These are phyloP conservation scores for Macrophya alboannulata DNA, from an alignment of 2,888 invertebrate genomes.

Conservation along the genomic window DNA sequence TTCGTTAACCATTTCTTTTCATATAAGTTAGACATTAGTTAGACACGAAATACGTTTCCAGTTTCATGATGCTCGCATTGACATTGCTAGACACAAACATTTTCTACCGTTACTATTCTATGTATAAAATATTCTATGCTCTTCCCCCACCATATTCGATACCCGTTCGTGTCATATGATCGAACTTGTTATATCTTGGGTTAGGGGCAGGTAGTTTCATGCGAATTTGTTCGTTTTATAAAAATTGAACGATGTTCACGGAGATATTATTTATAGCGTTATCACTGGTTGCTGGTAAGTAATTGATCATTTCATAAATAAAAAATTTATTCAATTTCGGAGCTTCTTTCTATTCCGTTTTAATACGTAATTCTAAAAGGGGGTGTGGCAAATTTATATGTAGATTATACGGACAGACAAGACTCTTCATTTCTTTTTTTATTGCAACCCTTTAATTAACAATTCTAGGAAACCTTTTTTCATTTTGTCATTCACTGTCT, in stretches of 20 bases:
- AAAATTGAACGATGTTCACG: slow-evolving; percentile 36
- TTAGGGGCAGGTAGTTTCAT: slow-evolving; percentile 5
- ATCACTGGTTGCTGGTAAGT: slow-evolving; percentile 31
- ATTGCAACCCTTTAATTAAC: neutral
- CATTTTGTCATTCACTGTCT: slow-evolving; percentile 65
- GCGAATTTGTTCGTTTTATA: neutral
- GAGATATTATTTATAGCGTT: slow-evolving; percentile 38
- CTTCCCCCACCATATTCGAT: neutral
- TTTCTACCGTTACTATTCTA: neutral
- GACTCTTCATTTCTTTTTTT: neutral
- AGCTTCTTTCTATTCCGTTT: neutral
- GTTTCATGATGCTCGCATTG: neutral
- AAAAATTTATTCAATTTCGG: neutral
- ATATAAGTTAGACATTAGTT: neutral
- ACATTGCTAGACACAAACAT: neutral
- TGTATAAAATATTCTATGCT: neutral
- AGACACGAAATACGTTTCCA: neutral
- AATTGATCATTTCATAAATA: neutral
- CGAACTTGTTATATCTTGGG: slow-evolving; percentile 24
- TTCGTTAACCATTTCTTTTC: too few species aligned
- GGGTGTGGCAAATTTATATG: slow-evolving; percentile 41
- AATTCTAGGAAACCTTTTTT: neutral
- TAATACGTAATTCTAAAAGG: slow-evolving; percentile 33
- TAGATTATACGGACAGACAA: neutral
- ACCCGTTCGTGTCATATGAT: slow-evolving; percentile 46